Evolutionary conservation across 2,888 invertebrate species (phyloP).

Genomic region (Stegophylla sp.): DNA sequence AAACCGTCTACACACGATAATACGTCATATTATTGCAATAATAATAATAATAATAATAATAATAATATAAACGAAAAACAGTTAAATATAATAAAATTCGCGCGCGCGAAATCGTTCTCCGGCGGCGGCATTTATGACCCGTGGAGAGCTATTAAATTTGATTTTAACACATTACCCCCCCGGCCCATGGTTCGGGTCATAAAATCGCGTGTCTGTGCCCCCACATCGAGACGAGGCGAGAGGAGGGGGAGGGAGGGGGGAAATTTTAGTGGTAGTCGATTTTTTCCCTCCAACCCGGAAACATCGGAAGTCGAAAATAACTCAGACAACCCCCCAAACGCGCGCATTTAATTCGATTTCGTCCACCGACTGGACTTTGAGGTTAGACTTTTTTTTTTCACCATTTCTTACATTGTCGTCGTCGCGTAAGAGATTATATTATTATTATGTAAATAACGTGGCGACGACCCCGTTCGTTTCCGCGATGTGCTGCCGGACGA

Average conservation of each 20-base stretch:
- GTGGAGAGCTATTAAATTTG: slow-evolving; percentile 45
- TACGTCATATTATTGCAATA: slow-evolving; percentile 48
- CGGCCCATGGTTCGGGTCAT: not conserved
- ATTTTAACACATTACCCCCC: slow-evolving; percentile 31
- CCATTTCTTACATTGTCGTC: not conserved
- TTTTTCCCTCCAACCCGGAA: not conserved
- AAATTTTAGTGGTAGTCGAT: no score
- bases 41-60: no score
- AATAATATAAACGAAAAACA: slow-evolving; percentile 32
- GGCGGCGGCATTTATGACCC: slow-evolving; percentile 41
- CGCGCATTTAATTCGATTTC: slow-evolving; percentile 49
- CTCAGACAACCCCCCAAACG: slow-evolving; percentile 15
- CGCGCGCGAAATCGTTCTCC: slow-evolving; percentile 36
- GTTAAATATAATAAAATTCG: slow-evolving; percentile 56
- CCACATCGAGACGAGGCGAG: no score
- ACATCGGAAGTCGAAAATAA: slow-evolving; percentile 9
- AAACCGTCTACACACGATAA: slow-evolving; percentile 42
- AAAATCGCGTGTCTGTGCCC: not conserved
- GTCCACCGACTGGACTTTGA: not conserved
- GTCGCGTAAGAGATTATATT: slow-evolving; percentile 2
- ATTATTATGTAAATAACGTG: slow-evolving; percentile 47
- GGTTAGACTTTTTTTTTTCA: not conserved
- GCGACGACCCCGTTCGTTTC: slow-evolving; percentile 53
- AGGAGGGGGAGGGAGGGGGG: no score
- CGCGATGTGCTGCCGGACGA: slow-evolving; percentile 43